Conservation (phyloP, 1,140 invertebrate species). For the Uloborus diversus region DNA sequence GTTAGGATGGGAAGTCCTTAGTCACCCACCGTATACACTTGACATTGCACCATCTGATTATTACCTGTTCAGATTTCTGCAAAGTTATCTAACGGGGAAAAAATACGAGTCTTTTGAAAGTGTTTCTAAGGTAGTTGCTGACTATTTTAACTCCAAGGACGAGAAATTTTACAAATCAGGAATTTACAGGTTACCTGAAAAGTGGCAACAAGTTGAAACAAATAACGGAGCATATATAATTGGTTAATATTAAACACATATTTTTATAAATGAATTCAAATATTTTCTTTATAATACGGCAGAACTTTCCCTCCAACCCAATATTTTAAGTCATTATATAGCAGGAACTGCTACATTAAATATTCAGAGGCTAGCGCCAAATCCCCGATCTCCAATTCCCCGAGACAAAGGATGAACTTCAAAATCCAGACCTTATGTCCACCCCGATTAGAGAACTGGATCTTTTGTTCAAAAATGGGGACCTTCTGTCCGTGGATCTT, state of each 20-base stretch:
- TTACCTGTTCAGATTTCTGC: slow-evolving; percentile 38
- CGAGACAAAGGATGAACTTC: no score
- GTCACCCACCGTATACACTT: not conserved
- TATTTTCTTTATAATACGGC: slow-evolving; percentile 1
- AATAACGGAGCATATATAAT: slow-evolving; percentile 7
- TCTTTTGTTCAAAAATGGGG: no score
- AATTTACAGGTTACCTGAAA: slow-evolving; percentile 2
- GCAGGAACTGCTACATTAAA: no score
- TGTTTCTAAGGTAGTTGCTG: slow-evolving; percentile 28
- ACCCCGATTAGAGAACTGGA: no score
- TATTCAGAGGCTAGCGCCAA: no score
- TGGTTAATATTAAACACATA: slow-evolving; percentile 5
- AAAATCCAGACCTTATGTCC: no score
- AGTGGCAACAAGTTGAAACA: slow-evolving; percentile 1
- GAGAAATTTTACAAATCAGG: not conserved
- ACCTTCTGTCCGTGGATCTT: no score
- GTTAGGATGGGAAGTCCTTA: slow-evolving; percentile 1
- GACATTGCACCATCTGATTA: slow-evolving; percentile 63
- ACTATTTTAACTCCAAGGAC: slow-evolving; percentile 5
- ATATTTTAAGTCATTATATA: no score
- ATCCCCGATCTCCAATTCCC: no score
- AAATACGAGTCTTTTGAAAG: slow-evolving; percentile 38
- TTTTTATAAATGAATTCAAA: slow-evolving; percentile 3
- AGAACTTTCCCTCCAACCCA: not conserved
- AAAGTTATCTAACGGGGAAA: slow-evolving; percentile 34